These are phyloP conservation scores for Tipula lateralis DNA, from an alignment of 2,888 invertebrate genomes.

Conservation along the genomic window DNA sequence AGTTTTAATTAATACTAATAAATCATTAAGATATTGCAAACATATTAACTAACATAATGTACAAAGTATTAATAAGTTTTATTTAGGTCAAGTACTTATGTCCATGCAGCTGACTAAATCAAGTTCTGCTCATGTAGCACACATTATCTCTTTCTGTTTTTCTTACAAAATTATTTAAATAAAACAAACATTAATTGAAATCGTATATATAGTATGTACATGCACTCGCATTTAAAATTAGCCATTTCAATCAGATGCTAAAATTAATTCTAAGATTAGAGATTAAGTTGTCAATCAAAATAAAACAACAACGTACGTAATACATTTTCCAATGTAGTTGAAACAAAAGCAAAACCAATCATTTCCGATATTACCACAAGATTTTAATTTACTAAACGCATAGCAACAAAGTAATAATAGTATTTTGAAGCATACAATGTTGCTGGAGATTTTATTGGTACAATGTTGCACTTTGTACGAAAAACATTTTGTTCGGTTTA, in stretches of 20 bases:
- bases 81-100: no score
- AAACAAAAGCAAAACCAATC: neutral
- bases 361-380: neutral
- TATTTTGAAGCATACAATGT: neutral
- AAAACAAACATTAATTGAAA: neutral
- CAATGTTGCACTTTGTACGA: neutral
- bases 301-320: neutral
- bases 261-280: neutral
- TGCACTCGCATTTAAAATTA: neutral
- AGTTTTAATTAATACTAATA: no score
- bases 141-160: neutral
- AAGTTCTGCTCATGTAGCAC: no score
- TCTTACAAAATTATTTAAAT: neutral
- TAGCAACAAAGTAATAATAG: neutral
- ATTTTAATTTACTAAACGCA: neutral
- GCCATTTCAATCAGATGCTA: neutral
- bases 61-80: no score
- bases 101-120: no score
- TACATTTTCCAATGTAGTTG: neutral
- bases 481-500: neutral
- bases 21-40: no score
- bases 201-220: no score
- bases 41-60: no score
- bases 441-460: neutral
- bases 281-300: constrained; percentile 19